phyloP scores from a whole-genome alignment of 2,113 vertebrate species.

The Abramis brama region DNA sequence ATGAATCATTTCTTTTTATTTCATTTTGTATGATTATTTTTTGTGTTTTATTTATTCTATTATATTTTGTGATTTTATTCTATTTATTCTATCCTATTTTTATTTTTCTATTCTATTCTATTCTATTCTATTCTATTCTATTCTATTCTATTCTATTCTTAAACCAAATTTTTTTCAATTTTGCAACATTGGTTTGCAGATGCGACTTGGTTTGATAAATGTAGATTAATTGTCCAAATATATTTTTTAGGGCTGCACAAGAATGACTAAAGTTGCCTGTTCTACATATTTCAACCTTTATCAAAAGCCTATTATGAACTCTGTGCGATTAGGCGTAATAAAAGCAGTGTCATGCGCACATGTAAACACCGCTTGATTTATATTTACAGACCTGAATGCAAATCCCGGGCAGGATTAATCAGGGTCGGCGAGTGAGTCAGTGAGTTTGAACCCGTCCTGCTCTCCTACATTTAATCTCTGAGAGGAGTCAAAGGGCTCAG shows the following conservation, averaged over 20 bases:
- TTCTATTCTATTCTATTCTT: too few species aligned
- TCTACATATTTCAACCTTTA: not conserved
- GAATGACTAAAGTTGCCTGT: not conserved
- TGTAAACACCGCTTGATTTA: conserved; percentile 6
- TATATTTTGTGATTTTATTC: not conserved
- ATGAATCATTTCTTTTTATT: not conserved
- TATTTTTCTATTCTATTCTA: not conserved
- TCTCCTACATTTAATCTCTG: conserved; percentile 49
- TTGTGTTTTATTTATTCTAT: not conserved
- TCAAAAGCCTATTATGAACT: not conserved
- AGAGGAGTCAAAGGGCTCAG: conserved; percentile 33
- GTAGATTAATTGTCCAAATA: not conserved
- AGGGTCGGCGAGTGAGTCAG: conserved; percentile 30
- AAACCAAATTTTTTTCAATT: not conserved
- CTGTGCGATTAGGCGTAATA: not conserved
- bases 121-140: too few species aligned
- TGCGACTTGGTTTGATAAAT: not conserved
- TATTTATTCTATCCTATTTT: not conserved
- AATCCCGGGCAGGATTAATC: conserved; percentile 33
- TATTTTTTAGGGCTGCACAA: not conserved
- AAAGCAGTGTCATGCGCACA: not conserved
- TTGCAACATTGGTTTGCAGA: not conserved
- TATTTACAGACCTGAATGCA: conserved; percentile 22
- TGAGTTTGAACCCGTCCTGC: conserved; percentile 35
- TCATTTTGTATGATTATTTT: too few species aligned